phyloP scores from a whole-genome alignment of 2,888 invertebrate genomes.

The Neoscelio sp. region DNA sequence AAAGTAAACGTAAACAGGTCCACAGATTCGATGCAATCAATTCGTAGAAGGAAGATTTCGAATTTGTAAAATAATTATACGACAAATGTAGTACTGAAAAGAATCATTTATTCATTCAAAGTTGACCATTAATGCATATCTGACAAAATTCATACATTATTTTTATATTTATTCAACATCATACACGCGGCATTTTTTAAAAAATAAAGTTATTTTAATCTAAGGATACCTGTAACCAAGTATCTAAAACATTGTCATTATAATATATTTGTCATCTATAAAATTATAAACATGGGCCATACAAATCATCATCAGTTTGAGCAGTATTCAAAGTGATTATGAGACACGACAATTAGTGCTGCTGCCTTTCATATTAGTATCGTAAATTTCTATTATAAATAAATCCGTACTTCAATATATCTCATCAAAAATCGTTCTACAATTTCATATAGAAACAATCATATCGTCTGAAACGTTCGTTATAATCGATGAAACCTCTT shows the following conservation, averaged over 20 bases:
- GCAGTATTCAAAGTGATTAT: slow-evolving; percentile 53
- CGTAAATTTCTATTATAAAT: slow-evolving; percentile 40
- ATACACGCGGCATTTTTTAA: slow-evolving; percentile 47
- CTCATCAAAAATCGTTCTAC: slow-evolving; percentile 29
- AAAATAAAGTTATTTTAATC: slow-evolving; percentile 58
- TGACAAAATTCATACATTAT: slow-evolving; percentile 47
- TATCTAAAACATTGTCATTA: slow-evolving; percentile 40
- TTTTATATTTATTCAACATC: slow-evolving; percentile 52
- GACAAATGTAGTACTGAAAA: slow-evolving; percentile 42
- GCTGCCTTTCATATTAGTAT: slow-evolving; percentile 8
- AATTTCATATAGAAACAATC: slow-evolving; percentile 39
- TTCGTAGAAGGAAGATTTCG: neutral
- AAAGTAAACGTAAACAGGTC: too few species aligned
- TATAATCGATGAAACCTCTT: slow-evolving; percentile 14
- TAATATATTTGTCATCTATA: slow-evolving; percentile 35
- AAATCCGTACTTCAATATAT: slow-evolving; percentile 25
- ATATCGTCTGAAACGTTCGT: slow-evolving; percentile 29
- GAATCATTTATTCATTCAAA: slow-evolving; percentile 53
- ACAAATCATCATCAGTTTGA: slow-evolving; percentile 51
- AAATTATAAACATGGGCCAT: slow-evolving; percentile 54
- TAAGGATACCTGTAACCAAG: slow-evolving; percentile 45
- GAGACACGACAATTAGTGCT: slow-evolving; percentile 31
- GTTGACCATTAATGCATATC: slow-evolving; percentile 37
- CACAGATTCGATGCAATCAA: too few species aligned
- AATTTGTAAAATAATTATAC: neutral